Conservation (phyloP, 2,113 vertebrate genomes). For the Labeo catla region DNA sequence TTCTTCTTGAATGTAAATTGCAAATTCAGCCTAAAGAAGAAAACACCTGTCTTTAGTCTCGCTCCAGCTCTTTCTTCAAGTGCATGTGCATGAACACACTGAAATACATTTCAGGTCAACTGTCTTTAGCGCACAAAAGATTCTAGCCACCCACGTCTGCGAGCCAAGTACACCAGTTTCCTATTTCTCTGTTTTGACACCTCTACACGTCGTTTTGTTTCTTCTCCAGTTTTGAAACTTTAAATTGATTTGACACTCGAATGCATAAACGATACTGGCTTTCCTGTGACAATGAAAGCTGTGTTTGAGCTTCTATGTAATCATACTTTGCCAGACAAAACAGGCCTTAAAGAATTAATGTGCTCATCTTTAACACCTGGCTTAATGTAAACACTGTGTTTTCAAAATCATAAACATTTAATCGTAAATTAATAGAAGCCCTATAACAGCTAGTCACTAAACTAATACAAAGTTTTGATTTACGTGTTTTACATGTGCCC, state of each 20-base stretch:
- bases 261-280: conserved; percentile 9
- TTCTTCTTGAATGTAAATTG: neutral
- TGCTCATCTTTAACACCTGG: neutral
- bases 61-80: neutral
- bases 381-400: neutral
- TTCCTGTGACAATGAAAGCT: neutral
- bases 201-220: conserved; percentile 1
- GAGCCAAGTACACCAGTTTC: conserved; percentile 11
- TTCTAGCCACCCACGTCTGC: conserved; percentile 9
- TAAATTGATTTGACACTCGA: conserved; percentile 22
- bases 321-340: conserved; percentile 21
- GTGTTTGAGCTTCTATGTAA: neutral
- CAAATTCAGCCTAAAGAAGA: neutral
- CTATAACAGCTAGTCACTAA: neutral
- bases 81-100: neutral
- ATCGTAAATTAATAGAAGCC: neutral
- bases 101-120: neutral
- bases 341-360: neutral
- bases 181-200: conserved; percentile 23
- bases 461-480: neutral
- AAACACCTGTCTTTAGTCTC: neutral
- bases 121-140: conserved; percentile 4
- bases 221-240: conserved; percentile 27
- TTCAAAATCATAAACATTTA: neutral
- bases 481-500: neutral